Evolutionary conservation across 2,888 invertebrate genomes (phyloP), one percentile per base, ranked within the genome.

Genomic region (Trichopria drosophilae): DNA sequence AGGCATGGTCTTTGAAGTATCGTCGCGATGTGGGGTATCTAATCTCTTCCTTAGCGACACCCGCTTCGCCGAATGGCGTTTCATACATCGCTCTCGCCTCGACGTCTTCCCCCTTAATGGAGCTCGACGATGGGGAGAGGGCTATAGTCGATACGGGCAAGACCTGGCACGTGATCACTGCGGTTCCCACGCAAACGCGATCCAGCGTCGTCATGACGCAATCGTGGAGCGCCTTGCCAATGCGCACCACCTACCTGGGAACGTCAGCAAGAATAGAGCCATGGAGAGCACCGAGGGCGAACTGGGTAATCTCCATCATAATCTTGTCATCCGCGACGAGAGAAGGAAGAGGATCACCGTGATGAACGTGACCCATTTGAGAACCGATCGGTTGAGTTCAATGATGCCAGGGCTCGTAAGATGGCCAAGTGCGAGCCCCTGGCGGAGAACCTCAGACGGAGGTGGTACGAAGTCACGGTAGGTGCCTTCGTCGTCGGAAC

Each of bases 111-210:
- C n/a, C n/a, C n/a, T n/a, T n/a, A n/a, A n/a, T n/a, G n/a, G n/a
- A n/a, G n/a, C n/a, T n/a, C n/a, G n/a, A n/a, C n/a, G n/a, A n/a
- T n/a, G n/a, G n/a, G n/a, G n/a, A n/a, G n/a, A n/a, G 32, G 42
- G 65, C 2, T 68, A 68, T 52, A 48, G 67, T 35, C 37, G 53
- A 0, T 72, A 71, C 45, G 62, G 63, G 1, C 48, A 56, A 6
- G 22, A 9, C 1, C 36, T 47, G 4, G 72, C 75, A 12, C 40
- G 72, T 13, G 61, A 62, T 40, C 68, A 72, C 58, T 74, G 73
- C 47, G 54, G 52, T 4, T 22, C 40, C 4, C 65, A 72, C 47
- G 63, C 66, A 2, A 61, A 55, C 0, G 66, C 67, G 0, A 57
- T 60, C 50, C 66, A 64, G 43, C n/a, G n/a, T 9, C 1, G 49